Conservation (phyloP, 2,113 vertebrate genomes). For the Hippolais icterina region DNA sequence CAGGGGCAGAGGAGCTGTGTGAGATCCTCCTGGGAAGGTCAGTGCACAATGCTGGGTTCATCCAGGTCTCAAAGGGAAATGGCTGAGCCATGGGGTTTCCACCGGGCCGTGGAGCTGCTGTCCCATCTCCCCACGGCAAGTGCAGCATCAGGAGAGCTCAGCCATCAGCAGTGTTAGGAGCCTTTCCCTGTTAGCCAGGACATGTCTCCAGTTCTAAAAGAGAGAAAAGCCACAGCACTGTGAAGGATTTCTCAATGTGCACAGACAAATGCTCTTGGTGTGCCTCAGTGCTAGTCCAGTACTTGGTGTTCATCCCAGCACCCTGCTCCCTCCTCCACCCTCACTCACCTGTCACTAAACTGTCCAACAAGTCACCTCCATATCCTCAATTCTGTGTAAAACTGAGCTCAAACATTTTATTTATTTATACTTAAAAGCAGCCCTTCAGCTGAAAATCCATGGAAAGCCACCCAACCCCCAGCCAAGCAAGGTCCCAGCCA, state of each 20-base stretch:
- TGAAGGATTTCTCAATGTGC: fast-evolving
- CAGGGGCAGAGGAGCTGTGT: fast-evolving
- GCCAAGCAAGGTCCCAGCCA: background rate
- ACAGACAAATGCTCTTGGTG: fast-evolving
- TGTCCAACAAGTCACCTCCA: background rate
- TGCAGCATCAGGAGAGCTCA: background rate
- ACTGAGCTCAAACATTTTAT: background rate
- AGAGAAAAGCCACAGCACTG: background rate
- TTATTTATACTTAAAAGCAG: background rate
- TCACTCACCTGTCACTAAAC: background rate
- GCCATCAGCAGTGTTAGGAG: background rate
- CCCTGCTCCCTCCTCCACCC: background rate
- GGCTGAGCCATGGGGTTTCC: background rate
- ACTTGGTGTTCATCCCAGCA: background rate
- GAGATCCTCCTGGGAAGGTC: background rate
- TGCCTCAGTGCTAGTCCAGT: background rate
- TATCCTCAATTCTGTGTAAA: background rate
- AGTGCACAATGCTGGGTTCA: background rate
- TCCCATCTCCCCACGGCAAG: fast-evolving
- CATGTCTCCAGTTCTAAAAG: conserved; percentile 72
- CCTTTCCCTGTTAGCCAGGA: conserved; percentile 76
- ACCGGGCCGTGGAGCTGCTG: fast-evolving
- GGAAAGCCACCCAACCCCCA: background rate
- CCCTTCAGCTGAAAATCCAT: background rate
- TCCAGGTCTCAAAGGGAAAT: background rate